Conservation (phyloP, 1,140 invertebrate species). For the Pseudomyrmex gracilis region DNA sequence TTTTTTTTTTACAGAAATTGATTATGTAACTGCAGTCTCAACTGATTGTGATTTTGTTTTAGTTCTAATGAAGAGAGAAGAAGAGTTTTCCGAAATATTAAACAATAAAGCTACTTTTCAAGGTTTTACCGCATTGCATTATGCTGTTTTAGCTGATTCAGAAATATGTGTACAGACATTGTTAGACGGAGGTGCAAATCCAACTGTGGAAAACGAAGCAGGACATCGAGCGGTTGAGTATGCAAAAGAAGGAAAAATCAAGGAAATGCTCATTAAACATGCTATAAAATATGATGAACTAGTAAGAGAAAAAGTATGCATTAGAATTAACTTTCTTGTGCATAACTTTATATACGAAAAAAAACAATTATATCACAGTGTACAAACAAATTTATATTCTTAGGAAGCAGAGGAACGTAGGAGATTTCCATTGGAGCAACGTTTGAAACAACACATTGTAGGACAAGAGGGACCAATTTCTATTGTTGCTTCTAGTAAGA, state of each 20-base stretch:
- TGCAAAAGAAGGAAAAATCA: conserved; percentile 87
- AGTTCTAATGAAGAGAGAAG: conserved; percentile 90
- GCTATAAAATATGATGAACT: conserved; percentile 81
- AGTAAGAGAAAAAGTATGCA: conserved; percentile 79
- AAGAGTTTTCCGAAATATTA: conserved; percentile 92
- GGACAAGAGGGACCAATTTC: conserved; percentile 96
- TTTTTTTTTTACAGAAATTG: not conserved
- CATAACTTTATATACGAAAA: not conserved
- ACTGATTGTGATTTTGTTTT: conserved; percentile 60
- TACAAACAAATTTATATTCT: conserved; percentile 41
- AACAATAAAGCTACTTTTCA: conserved; percentile 91
- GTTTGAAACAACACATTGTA: conserved; percentile 93
- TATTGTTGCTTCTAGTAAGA: conserved; percentile 92
- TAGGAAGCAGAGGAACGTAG: conserved; percentile 93
- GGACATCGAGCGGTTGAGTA: conserved; percentile 93
- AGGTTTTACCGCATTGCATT: conserved; percentile 96
- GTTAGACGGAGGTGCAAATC: conserved; percentile 90
- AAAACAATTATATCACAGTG: conserved; percentile 1
- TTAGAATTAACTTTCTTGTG: conserved; percentile 1
- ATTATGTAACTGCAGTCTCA: not conserved
- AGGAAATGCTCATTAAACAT: conserved; percentile 83
- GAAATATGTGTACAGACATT: conserved; percentile 87
- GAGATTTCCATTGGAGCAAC: conserved; percentile 94
- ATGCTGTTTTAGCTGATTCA: conserved; percentile 93
- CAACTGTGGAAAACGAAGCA: conserved; percentile 91